These are phyloP conservation scores for Lophochroa leadbeateri DNA, from an alignment of 2,113 vertebrate species.

Conservation along the genomic window DNA sequence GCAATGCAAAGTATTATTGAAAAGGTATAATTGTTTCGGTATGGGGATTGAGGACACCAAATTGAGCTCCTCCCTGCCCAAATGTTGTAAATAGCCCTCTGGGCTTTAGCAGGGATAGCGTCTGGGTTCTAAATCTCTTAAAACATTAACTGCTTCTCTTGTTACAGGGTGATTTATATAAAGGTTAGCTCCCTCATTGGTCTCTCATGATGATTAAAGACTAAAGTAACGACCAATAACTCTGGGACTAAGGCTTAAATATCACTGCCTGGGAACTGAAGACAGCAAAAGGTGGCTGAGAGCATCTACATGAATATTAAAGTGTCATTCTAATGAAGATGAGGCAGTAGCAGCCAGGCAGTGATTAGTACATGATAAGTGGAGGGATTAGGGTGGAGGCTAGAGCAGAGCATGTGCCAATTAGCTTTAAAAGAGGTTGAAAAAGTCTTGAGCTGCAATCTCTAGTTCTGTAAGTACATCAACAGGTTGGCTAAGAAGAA, in stretches of 20 bases:
- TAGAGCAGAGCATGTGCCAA: neutral
- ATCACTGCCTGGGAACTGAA: neutral
- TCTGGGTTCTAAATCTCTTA: neutral
- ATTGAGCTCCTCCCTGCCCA: neutral
- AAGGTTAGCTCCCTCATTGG: neutral
- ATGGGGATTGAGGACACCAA: neutral
- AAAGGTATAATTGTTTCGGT: neutral
- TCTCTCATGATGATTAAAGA: constrained; percentile 42
- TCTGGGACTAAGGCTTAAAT: constrained; percentile 44
- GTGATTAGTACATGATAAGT: neutral
- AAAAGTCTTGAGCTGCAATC: neutral
- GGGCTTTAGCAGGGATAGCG: neutral
- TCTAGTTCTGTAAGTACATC: neutral
- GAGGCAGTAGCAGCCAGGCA: neutral
- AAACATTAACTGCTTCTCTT: neutral
- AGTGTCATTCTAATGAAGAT: neutral
- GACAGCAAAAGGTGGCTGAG: neutral
- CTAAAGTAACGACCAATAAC: constrained; percentile 23
- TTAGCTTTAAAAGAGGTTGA: neutral
- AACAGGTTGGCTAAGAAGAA: neutral
- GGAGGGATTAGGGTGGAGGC: neutral
- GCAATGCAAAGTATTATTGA: neutral
- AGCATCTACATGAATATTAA: neutral
- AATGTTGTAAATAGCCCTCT: neutral
- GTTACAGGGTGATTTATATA: constrained; percentile 26